Evolutionary conservation across 2,888 invertebrate species (phyloP).

Genomic region (Corbicula japonica): DNA sequence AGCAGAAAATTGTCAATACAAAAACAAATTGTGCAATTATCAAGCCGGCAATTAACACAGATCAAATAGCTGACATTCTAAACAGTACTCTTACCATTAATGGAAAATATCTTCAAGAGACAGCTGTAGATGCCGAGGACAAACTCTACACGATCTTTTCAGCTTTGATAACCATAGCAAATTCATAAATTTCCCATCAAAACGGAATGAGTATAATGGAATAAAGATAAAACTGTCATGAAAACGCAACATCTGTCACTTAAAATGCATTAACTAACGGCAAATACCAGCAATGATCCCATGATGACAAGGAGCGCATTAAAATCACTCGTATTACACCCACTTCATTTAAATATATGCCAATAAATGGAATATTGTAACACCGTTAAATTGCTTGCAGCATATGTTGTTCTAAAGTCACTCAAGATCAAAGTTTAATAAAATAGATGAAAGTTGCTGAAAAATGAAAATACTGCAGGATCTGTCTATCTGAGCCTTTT

Average conservation of each 20-base stretch:
- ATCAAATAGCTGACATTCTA: conserved; percentile 6
- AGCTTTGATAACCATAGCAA: conserved; percentile 6
- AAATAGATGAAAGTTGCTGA: too few relatives aligned
- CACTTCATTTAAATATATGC: too few relatives aligned
- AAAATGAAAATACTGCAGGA: too few relatives aligned
- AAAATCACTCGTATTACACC: too few relatives aligned
- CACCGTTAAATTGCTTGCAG: too few relatives aligned
- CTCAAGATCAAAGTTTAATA: too few relatives aligned
- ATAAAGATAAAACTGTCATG: conserved; percentile 15
- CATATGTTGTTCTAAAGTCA: too few relatives aligned
- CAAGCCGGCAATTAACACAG: conserved; percentile 27
- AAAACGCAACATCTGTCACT: conserved; percentile 32
- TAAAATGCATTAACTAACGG: conserved; percentile 10
- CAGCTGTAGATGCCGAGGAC: conserved; percentile 12
- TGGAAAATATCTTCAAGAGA: not conserved
- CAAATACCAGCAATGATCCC: too few relatives aligned
- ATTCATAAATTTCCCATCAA: conserved; percentile 11
- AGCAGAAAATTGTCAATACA: too few relatives aligned
- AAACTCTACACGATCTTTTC: conserved; percentile 7
- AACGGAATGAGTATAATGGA: conserved; percentile 6
- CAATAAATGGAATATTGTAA: too few relatives aligned
- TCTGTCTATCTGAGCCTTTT: too few relatives aligned
- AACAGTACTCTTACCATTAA: conserved; percentile 1
- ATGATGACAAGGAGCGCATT: too few relatives aligned
- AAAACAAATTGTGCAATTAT: conserved; percentile 40